Evolutionary conservation across 2,888 invertebrate species (phyloP), one percentile per base, ranked within the genome.

Genomic region (Aplocera efformata): DNA sequence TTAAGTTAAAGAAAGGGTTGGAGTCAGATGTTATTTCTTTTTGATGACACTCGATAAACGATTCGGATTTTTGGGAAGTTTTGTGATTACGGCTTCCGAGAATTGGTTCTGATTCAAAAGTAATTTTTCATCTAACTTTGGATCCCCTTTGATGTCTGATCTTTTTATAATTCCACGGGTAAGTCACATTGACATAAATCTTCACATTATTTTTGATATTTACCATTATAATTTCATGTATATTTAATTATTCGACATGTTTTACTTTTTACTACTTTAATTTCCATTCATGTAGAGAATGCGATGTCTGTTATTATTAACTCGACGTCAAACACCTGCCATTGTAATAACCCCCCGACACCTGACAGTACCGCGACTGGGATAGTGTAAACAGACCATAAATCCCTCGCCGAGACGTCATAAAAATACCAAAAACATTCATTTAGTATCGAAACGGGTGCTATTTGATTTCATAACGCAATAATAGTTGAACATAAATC

Each of bases 31-130:
- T 83, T 79, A 81, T 82, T 81, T 72, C 77, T 79, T 80, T 82
- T 83, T 81, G 79, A 85, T 80, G 82, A 80, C 80, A 80, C 71
- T 73, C 83, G 79, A 85, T 86, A 78, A 83, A 80, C 79, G 82
- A 77, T 79, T 79, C 70, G 58, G 63, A 61, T 63, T 58, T 50
- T 7, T 13, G 9, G 9, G 33, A 57, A 53, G 33, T 50, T 53
- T 48, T 39, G 45, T 63, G 52, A 50, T 52, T 53, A 72, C 56
- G 63, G 56, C 56, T 62, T 63, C 59, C 42, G 48, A 43, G 56
- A 63, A 72, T 73, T 64, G 68, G 63, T 63, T 64, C 70, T 76
- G 73, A 77, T 75, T 75, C 10, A 58, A 64, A 58, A 56, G 53
- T 50, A 54, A 55, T 64, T 58, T 63, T 63, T 60, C 62, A 60